These are phyloP conservation scores for Anastatus disparis DNA, from an alignment of 1,140 invertebrate genomes.

Conservation along the genomic window DNA sequence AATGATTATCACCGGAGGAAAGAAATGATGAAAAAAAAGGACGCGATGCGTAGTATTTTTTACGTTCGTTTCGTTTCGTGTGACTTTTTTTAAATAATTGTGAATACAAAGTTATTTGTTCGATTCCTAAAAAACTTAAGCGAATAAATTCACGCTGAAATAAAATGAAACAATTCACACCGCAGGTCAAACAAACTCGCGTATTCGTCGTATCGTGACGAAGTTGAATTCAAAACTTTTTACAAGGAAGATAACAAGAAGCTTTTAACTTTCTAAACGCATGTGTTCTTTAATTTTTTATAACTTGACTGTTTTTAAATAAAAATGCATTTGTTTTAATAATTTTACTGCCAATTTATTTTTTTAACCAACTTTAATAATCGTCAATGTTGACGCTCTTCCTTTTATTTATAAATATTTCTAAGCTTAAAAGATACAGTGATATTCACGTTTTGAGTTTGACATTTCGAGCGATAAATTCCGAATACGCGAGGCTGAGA, in stretches of 20 bases:
- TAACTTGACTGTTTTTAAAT: conserved; percentile 21
- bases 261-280: not conserved
- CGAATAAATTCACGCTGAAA: conserved; percentile 8
- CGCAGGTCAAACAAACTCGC: not conserved
- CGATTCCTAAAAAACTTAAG: not conserved
- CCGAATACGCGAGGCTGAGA: conserved; percentile 15
- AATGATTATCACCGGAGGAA: not conserved
- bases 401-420: too few relatives aligned
- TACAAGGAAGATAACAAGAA: too few relatives aligned
- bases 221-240: not conserved
- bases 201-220: not conserved
- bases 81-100: conserved; percentile 47
- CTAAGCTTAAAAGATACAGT: too few relatives aligned
- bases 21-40: not conserved
- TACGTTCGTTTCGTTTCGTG: conserved; percentile 30
- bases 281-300: conserved; percentile 11
- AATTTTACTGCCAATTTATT: too few relatives aligned
- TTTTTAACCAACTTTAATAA: too few relatives aligned
- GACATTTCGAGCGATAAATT: not conserved
- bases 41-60: not conserved
- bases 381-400: too few relatives aligned
- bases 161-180: too few relatives aligned
- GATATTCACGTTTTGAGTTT: not conserved
- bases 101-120: conserved; percentile 1
- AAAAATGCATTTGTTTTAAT: too few relatives aligned